A percentile compares a stretch with the other conserved stretches of the same genome.
Evolutionary conservation across 1,140 invertebrate species (phyloP).

Genomic region (Drosophila rhopaloa): DNA sequence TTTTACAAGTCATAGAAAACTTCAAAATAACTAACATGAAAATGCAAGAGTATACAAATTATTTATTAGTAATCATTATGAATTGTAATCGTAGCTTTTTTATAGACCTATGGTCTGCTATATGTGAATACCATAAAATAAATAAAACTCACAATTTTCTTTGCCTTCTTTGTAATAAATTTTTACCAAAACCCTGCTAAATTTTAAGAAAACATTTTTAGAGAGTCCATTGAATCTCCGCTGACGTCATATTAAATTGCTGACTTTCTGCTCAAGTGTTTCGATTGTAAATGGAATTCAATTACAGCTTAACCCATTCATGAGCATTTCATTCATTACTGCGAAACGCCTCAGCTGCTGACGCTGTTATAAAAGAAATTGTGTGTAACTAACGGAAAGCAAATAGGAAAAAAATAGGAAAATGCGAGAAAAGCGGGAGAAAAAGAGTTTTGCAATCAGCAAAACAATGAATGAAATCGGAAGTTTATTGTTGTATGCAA

Average conservation of each 20-base stretch:
- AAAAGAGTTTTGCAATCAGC: conserved; percentile 62
- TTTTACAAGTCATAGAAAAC: too few species aligned
- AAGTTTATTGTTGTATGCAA: conserved; percentile 72
- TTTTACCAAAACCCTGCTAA: background rate
- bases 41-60: too few species aligned
- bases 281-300: conserved; percentile 58
- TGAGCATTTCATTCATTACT: conserved; percentile 50
- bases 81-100: too few species aligned
- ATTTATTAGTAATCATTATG: too few species aligned
- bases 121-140: too few species aligned
- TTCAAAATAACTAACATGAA: too few species aligned
- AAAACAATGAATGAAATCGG: conserved; percentile 73
- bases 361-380: conserved; percentile 43
- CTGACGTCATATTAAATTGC: conserved; percentile 29
- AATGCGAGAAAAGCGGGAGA: conserved; percentile 18
- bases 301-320: conserved; percentile 56
- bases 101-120: too few species aligned
- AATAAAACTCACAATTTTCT: too few species aligned
- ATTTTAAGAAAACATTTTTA: background rate
- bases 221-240: background rate
- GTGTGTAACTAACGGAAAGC: conserved; percentile 50
- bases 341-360: conserved; percentile 16
- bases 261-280: conserved; percentile 30
- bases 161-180: too few species aligned
- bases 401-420: conserved; percentile 15